phyloP scores from a whole-genome alignment of 2,888 invertebrate genomes.

The Eupithecia pulchellata region DNA sequence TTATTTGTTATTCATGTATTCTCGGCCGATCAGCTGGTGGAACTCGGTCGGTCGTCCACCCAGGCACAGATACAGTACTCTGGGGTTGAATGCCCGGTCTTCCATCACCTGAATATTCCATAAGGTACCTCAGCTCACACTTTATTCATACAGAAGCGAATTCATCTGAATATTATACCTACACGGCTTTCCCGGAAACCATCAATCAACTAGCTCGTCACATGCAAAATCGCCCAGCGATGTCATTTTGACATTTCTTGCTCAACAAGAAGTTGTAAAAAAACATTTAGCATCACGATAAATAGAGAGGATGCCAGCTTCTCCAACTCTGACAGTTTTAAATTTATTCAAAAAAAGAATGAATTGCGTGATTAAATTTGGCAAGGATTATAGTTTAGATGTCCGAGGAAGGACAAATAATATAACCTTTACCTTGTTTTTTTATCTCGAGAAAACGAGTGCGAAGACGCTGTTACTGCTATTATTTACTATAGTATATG shows the following conservation, averaged over 20 bases:
- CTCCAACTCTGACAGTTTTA: not conserved
- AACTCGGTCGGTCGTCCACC: slow-evolving; percentile 78
- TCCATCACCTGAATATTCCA: slow-evolving; percentile 78
- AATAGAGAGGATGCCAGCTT: not conserved
- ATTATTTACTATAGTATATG: not conserved
- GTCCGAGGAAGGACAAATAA: not conserved
- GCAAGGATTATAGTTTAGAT: too few species aligned
- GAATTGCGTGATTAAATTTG: not conserved
- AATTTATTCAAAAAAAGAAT: not conserved
- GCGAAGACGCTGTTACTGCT: not conserved
- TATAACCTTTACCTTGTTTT: too few species aligned
- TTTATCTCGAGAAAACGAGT: not conserved
- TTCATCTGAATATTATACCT: slow-evolving; percentile 72
- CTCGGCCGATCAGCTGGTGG: slow-evolving; percentile 74
- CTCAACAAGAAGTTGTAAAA: not conserved
- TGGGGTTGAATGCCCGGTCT: slow-evolving; percentile 69
- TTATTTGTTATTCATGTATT: slow-evolving; percentile 62
- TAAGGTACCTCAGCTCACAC: slow-evolving; percentile 54
- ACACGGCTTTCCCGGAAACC: slow-evolving; percentile 66
- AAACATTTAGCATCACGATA: not conserved
- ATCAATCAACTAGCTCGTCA: slow-evolving; percentile 45
- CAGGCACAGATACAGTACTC: slow-evolving; percentile 6
- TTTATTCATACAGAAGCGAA: slow-evolving; percentile 77
- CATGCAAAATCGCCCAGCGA: not conserved
- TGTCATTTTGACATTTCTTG: not conserved